Percentiles rank a stretch among this genome's conserved stretches.
Conservation (phyloP, 2,113 vertebrate genomes). For the Dinomys branickii region DNA sequence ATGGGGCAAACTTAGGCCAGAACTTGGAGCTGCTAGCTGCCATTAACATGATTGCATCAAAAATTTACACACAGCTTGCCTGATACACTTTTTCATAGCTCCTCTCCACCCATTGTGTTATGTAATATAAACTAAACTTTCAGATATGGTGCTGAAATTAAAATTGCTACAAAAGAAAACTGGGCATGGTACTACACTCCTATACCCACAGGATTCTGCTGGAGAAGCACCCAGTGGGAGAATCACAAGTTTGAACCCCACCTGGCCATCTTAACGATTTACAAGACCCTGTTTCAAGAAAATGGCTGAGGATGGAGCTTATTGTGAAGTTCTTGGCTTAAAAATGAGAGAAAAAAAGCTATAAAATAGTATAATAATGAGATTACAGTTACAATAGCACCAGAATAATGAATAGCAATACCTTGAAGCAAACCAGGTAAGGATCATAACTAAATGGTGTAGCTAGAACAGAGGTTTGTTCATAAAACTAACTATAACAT, state of each 20-base stretch:
- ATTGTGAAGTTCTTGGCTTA: neutral
- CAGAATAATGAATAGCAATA: neutral
- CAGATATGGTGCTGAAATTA: neutral
- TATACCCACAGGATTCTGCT: neutral
- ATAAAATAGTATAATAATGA: neutral
- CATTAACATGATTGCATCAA: neutral
- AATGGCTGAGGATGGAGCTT: neutral
- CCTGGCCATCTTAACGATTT: neutral
- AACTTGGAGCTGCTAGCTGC: neutral
- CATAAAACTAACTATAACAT: neutral
- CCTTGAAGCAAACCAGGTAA: neutral
- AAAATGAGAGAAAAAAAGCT: neutral
- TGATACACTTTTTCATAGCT: neutral
- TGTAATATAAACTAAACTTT: neutral
- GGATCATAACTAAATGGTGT: neutral
- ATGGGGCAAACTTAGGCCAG: neutral
- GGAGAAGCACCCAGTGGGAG: neutral
- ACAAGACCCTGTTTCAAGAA: neutral
- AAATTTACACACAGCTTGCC: neutral
- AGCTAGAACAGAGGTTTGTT: neutral
- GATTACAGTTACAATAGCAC: neutral
- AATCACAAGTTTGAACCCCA: neutral
- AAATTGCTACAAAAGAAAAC: neutral
- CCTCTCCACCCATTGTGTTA: neutral
- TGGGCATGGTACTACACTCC: neutral